A percentile compares a stretch with the other conserved stretches of the same genome.
phyloP scores from a whole-genome alignment of 2,888 invertebrate genomes.

The Amaurobius ferox region DNA sequence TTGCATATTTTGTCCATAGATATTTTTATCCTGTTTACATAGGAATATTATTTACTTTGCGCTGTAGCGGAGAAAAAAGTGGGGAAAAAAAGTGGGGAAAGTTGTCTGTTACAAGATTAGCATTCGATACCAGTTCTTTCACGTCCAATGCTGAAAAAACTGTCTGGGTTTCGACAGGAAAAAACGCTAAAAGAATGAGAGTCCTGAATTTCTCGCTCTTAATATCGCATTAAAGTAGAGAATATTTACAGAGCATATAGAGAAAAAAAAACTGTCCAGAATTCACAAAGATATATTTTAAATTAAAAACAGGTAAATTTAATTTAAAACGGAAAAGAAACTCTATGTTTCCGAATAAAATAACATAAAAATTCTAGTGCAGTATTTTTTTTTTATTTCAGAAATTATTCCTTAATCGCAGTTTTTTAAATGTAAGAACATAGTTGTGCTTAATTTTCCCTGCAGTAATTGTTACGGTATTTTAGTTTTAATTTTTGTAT shows the following conservation, averaged over 20 bases:
- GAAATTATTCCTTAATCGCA: too few species aligned
- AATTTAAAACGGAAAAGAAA: not conserved
- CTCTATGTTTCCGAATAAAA: not conserved
- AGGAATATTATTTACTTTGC: constrained; percentile 5
- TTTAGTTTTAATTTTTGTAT: too few species aligned
- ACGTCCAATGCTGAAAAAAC: constrained; percentile 28
- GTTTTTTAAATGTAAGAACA: too few species aligned
- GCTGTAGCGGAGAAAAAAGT: not conserved
- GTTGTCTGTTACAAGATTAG: constrained; percentile 49
- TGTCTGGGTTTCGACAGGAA: not conserved
- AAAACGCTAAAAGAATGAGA: not conserved
- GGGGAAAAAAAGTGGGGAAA: not conserved
- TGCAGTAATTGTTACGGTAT: too few species aligned
- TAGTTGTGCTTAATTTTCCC: too few species aligned
- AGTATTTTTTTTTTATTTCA: too few species aligned
- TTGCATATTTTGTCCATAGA: constrained; percentile 1
- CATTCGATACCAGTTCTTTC: constrained; percentile 19
- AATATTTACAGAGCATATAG: not conserved
- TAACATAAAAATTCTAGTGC: too few species aligned
- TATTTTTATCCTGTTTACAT: constrained; percentile 8
- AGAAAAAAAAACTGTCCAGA: constrained; percentile 1
- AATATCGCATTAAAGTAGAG: not conserved
- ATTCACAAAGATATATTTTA: constrained; percentile 4
- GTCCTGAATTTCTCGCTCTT: not conserved
- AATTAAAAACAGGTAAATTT: not conserved